Percentiles rank a stretch among this genome's conserved stretches.
Conservation (phyloP, 2,888 invertebrate species). For the Conus canariensis region DNA sequence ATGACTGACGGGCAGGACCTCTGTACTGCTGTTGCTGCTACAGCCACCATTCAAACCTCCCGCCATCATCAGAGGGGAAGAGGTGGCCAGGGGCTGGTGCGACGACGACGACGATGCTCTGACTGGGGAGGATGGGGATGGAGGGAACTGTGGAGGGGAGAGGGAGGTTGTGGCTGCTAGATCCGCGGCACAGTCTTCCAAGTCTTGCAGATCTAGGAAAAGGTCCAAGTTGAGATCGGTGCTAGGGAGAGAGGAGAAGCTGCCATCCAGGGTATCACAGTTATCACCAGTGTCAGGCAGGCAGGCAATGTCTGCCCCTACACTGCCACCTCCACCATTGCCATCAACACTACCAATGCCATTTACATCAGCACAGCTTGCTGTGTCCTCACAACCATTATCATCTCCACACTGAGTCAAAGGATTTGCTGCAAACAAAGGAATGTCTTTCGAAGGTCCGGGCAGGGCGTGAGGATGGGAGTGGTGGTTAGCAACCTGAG, state of each 20-base stretch:
- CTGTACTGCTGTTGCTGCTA: background rate
- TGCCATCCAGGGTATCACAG: constrained; percentile 60
- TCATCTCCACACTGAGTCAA: constrained; percentile 27
- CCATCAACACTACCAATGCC: constrained; percentile 16
- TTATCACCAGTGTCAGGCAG: constrained; percentile 44
- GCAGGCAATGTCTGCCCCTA: constrained; percentile 10
- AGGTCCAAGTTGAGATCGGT: constrained; percentile 73
- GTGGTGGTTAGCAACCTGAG: constrained; percentile 28
- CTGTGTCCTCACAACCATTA: constrained; percentile 33
- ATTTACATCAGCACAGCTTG: constrained; percentile 6
- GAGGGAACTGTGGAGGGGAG: constrained; percentile 30
- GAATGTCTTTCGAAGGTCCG: constrained; percentile 43
- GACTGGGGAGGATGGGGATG: constrained; percentile 1
- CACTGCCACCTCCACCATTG: constrained; percentile 5
- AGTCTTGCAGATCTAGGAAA: constrained; percentile 71
- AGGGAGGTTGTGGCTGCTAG: constrained; percentile 45
- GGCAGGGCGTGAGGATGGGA: constrained; percentile 19
- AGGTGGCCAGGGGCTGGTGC: constrained; percentile 34
- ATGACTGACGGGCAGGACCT: constrained; percentile 32
- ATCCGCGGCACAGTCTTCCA: constrained; percentile 65
- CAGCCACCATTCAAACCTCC: background rate
- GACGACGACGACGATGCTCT: background rate
- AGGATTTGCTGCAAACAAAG: constrained; percentile 43
- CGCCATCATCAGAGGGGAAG: constrained; percentile 25
- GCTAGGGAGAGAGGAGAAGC: constrained; percentile 62